phyloP scores from a whole-genome alignment of 2,888 invertebrate species.

The Cetonia aurata region DNA sequence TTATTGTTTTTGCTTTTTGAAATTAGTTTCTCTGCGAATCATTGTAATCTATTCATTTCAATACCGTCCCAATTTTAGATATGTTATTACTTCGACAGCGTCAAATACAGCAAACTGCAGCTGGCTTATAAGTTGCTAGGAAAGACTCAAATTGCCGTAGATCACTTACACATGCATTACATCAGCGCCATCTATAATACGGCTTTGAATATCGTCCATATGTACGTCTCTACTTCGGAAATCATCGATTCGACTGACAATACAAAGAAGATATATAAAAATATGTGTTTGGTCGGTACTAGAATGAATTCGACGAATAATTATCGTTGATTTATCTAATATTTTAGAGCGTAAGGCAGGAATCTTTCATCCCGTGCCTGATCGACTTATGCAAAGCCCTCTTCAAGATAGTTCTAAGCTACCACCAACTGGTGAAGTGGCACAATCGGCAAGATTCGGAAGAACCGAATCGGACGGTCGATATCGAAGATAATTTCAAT shows the following conservation, averaged over 20 bases:
- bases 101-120: slow-evolving; percentile 85
- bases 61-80: slow-evolving; percentile 61
- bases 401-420: slow-evolving; percentile 85
- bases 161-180: slow-evolving; percentile 95
- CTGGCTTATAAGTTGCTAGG: slow-evolving; percentile 90
- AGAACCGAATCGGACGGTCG: slow-evolving; percentile 58
- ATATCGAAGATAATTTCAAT: slow-evolving; percentile 77
- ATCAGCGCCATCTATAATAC: slow-evolving; percentile 91
- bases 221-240: slow-evolving; percentile 66
- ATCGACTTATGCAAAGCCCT: slow-evolving; percentile 89
- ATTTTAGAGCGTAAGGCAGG: slow-evolving; percentile 69
- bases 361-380: slow-evolving; percentile 80
- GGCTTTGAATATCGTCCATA: slow-evolving; percentile 72
- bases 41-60: slow-evolving; percentile 20
- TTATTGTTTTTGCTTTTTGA: not conserved
- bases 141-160: slow-evolving; percentile 88
- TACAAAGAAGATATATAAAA: slow-evolving; percentile 81
- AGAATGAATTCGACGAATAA: too few species aligned
- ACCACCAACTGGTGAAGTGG: slow-evolving; percentile 83
- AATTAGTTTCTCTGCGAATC: not conserved
- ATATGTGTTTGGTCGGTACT: slow-evolving; percentile 79
- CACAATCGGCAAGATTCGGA: slow-evolving; percentile 68
- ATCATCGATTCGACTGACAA: slow-evolving; percentile 63
- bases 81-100: slow-evolving; percentile 81
- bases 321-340: too few species aligned